Evolutionary conservation across 1,140 invertebrate species (phyloP).

Genomic region (Oryctes rhinoceros): DNA sequence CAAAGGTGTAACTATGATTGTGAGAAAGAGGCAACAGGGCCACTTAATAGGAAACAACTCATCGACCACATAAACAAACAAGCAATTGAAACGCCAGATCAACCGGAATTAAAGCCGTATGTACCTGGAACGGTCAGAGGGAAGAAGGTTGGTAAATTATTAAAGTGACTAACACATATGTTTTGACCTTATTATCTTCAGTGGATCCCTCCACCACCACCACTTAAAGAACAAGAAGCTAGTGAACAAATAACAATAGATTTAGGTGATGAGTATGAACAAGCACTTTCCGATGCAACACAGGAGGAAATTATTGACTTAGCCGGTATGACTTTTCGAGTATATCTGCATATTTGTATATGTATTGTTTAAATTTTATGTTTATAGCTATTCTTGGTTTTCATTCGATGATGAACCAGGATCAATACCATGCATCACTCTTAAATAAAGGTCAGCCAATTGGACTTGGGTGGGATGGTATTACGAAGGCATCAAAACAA

Average conservation of each 20-base stretch:
- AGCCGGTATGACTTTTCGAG: conserved; percentile 74
- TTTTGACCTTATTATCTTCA: not conserved
- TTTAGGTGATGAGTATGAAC: conserved; percentile 95
- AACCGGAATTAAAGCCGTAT: conserved; percentile 94
- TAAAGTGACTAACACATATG: not conserved
- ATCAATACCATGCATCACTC: conserved; percentile 97
- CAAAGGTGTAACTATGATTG: conserved; percentile 97
- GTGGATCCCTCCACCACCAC: conserved; percentile 89
- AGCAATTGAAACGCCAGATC: conserved; percentile 95
- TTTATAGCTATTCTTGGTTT: conserved; percentile 94
- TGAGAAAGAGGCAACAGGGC: conserved; percentile 93
- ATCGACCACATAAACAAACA: conserved; percentile 98
- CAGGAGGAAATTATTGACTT: conserved; percentile 99
- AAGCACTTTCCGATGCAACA: conserved; percentile 86
- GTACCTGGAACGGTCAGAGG: conserved; percentile 89
- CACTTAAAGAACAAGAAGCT: conserved; percentile 78
- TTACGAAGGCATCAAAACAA: conserved; percentile 92
- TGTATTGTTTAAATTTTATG: not conserved
- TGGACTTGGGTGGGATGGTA: conserved; percentile 88
- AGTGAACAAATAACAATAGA: conserved; percentile 93
- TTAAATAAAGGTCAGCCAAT: conserved; percentile 90
- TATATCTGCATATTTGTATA: not conserved
- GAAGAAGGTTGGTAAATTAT: conserved; percentile 75
- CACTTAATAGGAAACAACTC: conserved; percentile 93
- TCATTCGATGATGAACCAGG: conserved; percentile 99